Conservation (phyloP, 2,888 invertebrate species). For the Palloptera scutellata region DNA sequence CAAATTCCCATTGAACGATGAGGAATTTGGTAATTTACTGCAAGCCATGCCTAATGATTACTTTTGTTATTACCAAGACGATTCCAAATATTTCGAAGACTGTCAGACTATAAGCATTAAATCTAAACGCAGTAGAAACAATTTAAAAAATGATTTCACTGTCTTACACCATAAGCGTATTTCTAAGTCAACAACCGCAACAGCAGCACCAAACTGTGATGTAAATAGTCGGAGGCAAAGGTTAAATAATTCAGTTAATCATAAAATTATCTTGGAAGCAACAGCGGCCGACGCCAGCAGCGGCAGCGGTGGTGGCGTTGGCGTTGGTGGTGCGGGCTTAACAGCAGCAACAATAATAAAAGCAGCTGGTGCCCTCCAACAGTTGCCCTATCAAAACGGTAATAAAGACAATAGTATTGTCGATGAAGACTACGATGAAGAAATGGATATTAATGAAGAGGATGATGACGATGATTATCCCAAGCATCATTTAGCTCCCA, state of each 20-base stretch:
- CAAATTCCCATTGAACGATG: constrained; percentile 77
- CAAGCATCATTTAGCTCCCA: constrained; percentile 52
- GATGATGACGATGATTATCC: constrained; percentile 49
- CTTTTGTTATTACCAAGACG: constrained; percentile 7
- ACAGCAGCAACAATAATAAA: neutral
- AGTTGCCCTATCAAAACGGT: constrained; percentile 28
- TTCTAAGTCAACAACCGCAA: constrained; percentile 5
- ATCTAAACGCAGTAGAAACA: constrained; percentile 13
- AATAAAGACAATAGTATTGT: constrained; percentile 37
- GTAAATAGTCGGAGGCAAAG: constrained; percentile 17
- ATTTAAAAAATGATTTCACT: constrained; percentile 7
- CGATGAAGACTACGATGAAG: constrained; percentile 32
- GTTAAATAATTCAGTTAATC: neutral
- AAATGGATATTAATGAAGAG: constrained; percentile 38
- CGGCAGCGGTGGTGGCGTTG: constrained; percentile 30
- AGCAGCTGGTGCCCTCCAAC: constrained; percentile 26
- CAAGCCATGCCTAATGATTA: constrained; percentile 41
- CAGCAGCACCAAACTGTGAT: constrained; percentile 22
- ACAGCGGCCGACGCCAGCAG: constrained; percentile 30
- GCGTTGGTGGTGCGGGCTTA: constrained; percentile 4
- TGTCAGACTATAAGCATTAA: constrained; percentile 13
- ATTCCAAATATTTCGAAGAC: constrained; percentile 27
- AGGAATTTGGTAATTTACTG: constrained; percentile 67
- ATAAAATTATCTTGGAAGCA: no score
- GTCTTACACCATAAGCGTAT: constrained; percentile 9